These are phyloP conservation scores for Otis tarda DNA, from an alignment of 2,113 vertebrate species.

Conservation along the genomic window DNA sequence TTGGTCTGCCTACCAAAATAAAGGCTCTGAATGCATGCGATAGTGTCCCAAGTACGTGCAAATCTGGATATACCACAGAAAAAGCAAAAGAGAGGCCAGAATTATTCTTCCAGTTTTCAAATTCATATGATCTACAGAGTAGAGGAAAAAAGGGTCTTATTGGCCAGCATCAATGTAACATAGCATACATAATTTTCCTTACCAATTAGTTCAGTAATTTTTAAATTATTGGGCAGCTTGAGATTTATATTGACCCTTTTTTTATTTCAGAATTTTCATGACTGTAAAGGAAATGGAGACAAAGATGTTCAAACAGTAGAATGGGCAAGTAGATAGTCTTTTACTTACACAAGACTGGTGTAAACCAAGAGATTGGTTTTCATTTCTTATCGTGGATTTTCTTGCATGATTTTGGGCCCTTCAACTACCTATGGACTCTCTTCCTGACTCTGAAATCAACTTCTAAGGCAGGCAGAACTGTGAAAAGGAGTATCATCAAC, in stretches of 20 bases:
- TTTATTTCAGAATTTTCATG: neutral
- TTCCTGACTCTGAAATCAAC: neutral
- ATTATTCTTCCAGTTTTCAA: neutral
- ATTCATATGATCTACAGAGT: neutral
- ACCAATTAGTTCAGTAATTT: neutral
- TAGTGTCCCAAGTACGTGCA: accelerated
- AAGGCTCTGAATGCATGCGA: neutral
- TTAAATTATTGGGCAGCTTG: neutral
- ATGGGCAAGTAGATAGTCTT: neutral
- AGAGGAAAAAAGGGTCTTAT: neutral
- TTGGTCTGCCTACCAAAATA: neutral
- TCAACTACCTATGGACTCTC: neutral
- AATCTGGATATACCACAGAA: neutral
- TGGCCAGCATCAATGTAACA: neutral
- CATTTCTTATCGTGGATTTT: neutral
- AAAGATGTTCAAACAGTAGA: neutral
- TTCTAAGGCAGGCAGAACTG: neutral
- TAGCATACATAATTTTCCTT: neutral
- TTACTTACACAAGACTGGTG: neutral
- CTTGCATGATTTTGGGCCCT: neutral
- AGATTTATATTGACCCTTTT: neutral
- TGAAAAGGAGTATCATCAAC: neutral
- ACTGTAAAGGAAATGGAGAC: neutral
- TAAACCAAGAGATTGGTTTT: neutral
- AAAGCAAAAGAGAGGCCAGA: neutral